A percentile compares a stretch with the other conserved stretches of the same genome.
These are phyloP conservation scores for Oryzias celebensis DNA, from an alignment of 2,113 vertebrate species.

Conservation along the genomic window DNA sequence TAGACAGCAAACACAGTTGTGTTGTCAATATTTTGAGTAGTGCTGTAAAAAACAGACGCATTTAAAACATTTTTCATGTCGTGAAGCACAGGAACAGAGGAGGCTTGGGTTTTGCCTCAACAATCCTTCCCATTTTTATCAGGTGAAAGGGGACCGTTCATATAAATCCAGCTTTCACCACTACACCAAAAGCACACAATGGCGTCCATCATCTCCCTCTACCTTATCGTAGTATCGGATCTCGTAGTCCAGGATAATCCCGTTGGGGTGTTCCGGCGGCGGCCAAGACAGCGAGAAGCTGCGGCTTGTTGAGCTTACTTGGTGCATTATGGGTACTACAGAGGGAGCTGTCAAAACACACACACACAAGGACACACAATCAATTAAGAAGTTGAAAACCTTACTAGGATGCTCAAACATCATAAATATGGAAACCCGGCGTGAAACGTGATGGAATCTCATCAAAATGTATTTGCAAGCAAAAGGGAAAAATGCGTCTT, in stretches of 20 bases:
- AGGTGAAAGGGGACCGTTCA: slow-evolving; percentile 15
- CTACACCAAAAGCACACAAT: slow-evolving; percentile 22
- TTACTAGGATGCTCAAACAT: slow-evolving; percentile 23
- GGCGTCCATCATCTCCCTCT: slow-evolving; percentile 63
- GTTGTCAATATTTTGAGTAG: not conserved
- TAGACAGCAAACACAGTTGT: not conserved
- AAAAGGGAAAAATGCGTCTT: slow-evolving; percentile 42
- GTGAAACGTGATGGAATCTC: slow-evolving; percentile 35
- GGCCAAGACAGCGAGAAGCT: slow-evolving; percentile 96
- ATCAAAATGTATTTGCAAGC: slow-evolving; percentile 46
- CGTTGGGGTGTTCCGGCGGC: slow-evolving; percentile 93
- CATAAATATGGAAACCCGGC: slow-evolving; percentile 48
- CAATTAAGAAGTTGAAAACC: slow-evolving; percentile 37
- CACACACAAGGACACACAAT: slow-evolving; percentile 38
- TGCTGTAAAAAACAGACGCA: not conserved
- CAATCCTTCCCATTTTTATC: slow-evolving; percentile 40
- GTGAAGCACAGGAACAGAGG: slow-evolving; percentile 23
- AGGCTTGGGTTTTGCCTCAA: slow-evolving; percentile 30
- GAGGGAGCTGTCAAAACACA: slow-evolving; percentile 84
- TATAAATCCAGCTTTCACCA: slow-evolving; percentile 32
- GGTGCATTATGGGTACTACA: slow-evolving; percentile 95
- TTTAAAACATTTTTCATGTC: slow-evolving; percentile 1
- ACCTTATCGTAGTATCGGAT: slow-evolving; percentile 94
- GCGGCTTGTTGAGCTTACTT: slow-evolving; percentile 94
- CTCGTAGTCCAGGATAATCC: slow-evolving; percentile 96